Base-by-base conservation (phyloP, 1,140 invertebrate genomes). In the Aphaenogaster ashmeadi region DNA sequence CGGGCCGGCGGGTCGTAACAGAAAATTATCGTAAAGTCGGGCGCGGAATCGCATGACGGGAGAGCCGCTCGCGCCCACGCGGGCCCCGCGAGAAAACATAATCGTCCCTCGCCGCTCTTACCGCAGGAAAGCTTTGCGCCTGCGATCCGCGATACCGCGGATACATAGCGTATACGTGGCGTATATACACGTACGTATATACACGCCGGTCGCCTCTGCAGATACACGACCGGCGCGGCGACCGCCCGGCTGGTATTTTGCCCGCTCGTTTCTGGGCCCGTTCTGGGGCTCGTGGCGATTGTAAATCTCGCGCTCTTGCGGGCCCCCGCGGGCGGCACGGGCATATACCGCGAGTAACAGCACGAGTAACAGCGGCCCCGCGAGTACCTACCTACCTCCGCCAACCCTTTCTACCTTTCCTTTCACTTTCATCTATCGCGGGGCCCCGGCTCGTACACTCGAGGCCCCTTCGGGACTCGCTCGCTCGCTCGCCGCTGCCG, bases 351-450 rank as follows among this genome's bases (percentile, higher is more conserved):
- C 90, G 83, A 89, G 90, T 89, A 91, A 87, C 78, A 91, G 89
- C 58, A 86, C 71, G 86, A 91, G 75, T 80, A 89, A 88, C 88
- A 91, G 90, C 87, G 89, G 54, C 67, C 33, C 77, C 89, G 89
- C 89, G 92, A 91, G 93, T 92, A 89, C 86, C 88, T 87, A 89
- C 50, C 60, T 84, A 91, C 90, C 89, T 91, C 90, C 77, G 90
- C 87, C 89, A 93, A 94, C 93, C 93, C 93, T 94, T 94, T 94
- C 93, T 94, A 94, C 93, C 93, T 94, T 94, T 92, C 93, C 93
- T 94, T 94, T 94, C 93, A 94, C 93, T 94, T 94, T 94, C 93
- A 89, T 94, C 91, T 92, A 93, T 93, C 93, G 92, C 85, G 81
- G 52, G 58, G 64, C 77, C 66, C 71, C 69, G 18, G 86, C 50